Base-by-base conservation (phyloP, 1,140 invertebrate genomes). In the Scaptomyza montana region DNA sequence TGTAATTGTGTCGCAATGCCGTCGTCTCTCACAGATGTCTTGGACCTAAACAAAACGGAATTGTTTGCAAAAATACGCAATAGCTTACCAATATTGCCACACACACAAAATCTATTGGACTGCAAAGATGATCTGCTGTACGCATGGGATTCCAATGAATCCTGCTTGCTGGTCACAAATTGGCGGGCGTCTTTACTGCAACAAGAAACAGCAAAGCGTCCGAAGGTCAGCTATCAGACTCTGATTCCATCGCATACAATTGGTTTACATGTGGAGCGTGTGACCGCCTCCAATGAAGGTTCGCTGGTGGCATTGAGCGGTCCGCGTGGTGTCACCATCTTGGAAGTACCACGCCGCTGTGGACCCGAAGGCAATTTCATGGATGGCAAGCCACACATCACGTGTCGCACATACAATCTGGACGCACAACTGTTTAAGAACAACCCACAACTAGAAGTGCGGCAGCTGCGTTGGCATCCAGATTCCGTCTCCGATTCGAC, bases 381-480 rank as follows among this genome's bases (percentile, higher is more conserved):
- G 71, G 85, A 90, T 25, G 85, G 85, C 39, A 91, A 92, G 74
- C 25, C 56, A 5, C 67, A 60, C 50, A 86, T 92, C 55, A 82
- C 77, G 9, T 92, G 78, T 49, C 95, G 94, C 70, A 93, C 93
- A 56, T 92, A 93, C 73, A 93, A 93, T 69, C 86, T 97, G 21
- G 95, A 96, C 77, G 94, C 94, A 56, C 91, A 93, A 41, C 92
- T 94, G 25, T 93, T 95, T 62, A 92, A 94, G 74, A 93, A 93
- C 66, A 93, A 92, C 59, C 93, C 94, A 1, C 92, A 93, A 1
- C 91, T 94, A 6, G 94, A 95, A 78, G 93, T 96, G 8, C 93
- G 94, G 5, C 94, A 95, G 75, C 94, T 95, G 0, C 93, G 94
- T 25, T 98, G 97, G 96, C 97, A 98, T 93, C 96, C 96, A 8